phyloP scores from a whole-genome alignment of 2,113 vertebrate species.

The Channa argus region DNA sequence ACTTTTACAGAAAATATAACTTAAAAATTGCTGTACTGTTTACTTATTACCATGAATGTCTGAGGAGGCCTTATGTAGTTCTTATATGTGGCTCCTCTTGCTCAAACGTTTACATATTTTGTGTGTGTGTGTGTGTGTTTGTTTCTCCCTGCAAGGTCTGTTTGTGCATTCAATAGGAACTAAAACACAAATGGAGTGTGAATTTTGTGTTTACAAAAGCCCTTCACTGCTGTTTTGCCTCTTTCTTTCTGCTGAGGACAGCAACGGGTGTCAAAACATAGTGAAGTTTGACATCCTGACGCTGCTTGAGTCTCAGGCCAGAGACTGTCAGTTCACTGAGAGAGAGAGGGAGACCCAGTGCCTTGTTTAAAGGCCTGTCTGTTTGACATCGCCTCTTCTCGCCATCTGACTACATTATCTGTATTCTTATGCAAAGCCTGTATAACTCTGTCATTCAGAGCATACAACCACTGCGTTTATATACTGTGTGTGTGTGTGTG shows the following conservation, averaged over 20 bases:
- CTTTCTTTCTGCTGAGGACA: constrained; percentile 77
- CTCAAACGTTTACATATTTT: background rate
- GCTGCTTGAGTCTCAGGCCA: constrained; percentile 72
- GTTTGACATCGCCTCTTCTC: constrained; percentile 70
- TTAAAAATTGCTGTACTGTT: background rate
- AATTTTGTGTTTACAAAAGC: constrained; percentile 66
- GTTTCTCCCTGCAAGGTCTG: constrained; percentile 25
- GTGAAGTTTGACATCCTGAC: constrained; percentile 72
- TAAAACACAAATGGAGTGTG: constrained; percentile 68
- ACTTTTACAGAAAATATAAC: background rate
- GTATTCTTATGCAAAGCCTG: constrained; percentile 71
- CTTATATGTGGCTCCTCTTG: constrained; percentile 1
- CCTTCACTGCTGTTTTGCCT: constrained; percentile 56
- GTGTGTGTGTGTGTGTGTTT: background rate
- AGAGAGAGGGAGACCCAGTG: constrained; percentile 58
- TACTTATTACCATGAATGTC: background rate
- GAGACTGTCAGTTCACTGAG: constrained; percentile 71
- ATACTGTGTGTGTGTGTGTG: constrained; percentile 6
- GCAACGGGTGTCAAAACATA: constrained; percentile 76
- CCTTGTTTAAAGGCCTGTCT: constrained; percentile 76
- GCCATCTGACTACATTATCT: constrained; percentile 71
- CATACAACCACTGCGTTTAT: constrained; percentile 18
- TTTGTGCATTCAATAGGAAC: constrained; percentile 62
- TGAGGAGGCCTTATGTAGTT: background rate
- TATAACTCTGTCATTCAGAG: constrained; percentile 68